phyloP scores from a whole-genome alignment of 1,140 invertebrate species.

The Caenorhabditis elegans region DNA sequence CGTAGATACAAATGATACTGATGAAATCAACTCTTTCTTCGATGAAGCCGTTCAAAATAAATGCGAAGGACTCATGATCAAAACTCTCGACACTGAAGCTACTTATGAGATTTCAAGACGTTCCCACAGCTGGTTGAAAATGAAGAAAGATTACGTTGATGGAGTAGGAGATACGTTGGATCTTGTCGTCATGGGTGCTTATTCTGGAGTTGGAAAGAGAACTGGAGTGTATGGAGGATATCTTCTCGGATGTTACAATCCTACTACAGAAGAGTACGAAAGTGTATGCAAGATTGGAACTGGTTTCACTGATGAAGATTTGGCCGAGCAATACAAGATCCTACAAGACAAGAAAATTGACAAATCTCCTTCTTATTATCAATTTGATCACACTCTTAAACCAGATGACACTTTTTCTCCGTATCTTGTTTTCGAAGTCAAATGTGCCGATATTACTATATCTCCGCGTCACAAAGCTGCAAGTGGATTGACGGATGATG shows the following conservation, averaged over 20 bases:
- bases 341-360: constrained; percentile 74
- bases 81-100: constrained; percentile 86
- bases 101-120: constrained; percentile 97
- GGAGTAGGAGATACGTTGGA: constrained; percentile 90
- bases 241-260: constrained; percentile 92
- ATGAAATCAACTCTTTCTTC: constrained; percentile 89
- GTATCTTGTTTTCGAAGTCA: constrained; percentile 84
- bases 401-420: constrained; percentile 93
- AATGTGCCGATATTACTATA: constrained; percentile 92
- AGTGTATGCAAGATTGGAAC: constrained; percentile 92
- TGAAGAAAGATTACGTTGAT: constrained; percentile 96
- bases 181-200: constrained; percentile 91
- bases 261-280: constrained; percentile 89
- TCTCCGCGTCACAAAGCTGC: constrained; percentile 91
- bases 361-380: constrained; percentile 80
- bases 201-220: constrained; percentile 87
- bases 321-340: constrained; percentile 76
- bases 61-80: constrained; percentile 98
- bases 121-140: constrained; percentile 77
- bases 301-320: constrained; percentile 89
- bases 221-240: constrained; percentile 93
- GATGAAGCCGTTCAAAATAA: constrained; percentile 85
- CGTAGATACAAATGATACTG: constrained; percentile 81
- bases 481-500: constrained; percentile 74
- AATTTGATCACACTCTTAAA: constrained; percentile 76